phyloP scores from a whole-genome alignment of 2,888 invertebrate species.

The Himalopsyche tibetana region DNA sequence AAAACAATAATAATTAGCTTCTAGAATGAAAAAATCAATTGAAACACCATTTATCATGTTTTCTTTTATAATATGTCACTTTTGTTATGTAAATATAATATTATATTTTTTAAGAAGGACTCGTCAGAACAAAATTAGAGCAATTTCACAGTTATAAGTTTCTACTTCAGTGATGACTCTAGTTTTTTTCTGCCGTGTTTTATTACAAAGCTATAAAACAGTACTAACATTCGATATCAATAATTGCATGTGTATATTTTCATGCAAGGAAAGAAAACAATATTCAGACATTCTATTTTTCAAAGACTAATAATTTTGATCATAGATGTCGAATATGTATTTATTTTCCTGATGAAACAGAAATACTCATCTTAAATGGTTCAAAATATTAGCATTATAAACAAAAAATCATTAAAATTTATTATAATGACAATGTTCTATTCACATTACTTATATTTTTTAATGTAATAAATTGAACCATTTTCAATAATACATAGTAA shows the following conservation, averaged over 20 bases:
- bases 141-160: neutral
- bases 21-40: constrained; percentile 46
- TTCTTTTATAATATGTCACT: constrained; percentile 48
- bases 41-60: constrained; percentile 47
- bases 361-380: neutral
- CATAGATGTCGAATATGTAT: neutral
- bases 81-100: constrained; percentile 36
- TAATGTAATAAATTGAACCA: neutral
- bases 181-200: constrained; percentile 39
- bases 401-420: neutral
- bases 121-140: constrained; percentile 11
- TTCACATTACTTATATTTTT: neutral
- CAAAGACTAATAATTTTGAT: too few relatives aligned
- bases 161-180: neutral
- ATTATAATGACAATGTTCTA: neutral
- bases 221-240: neutral
- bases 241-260: constrained; percentile 27
- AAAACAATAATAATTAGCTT: constrained; percentile 54
- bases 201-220: neutral
- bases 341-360: neutral
- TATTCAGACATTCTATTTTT: neutral
- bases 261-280: neutral
- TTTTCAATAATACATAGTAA: constrained; percentile 12
- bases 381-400: neutral
- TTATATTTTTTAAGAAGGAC: neutral